A percentile compares a stretch with the other conserved stretches of the same genome.
Evolutionary conservation across 2,113 vertebrate species (phyloP).

Genomic region (Hippocampus barbouri): DNA sequence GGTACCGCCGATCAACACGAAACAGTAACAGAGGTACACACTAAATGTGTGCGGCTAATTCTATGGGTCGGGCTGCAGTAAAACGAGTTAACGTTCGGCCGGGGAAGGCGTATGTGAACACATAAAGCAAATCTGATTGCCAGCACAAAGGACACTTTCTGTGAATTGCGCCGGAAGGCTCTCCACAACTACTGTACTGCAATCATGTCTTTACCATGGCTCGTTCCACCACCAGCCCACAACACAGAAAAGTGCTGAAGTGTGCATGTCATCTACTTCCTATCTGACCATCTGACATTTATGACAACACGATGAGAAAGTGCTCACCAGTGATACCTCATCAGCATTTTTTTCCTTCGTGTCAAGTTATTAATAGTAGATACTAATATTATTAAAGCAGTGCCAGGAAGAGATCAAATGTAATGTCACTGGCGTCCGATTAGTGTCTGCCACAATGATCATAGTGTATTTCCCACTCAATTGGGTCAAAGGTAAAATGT

Average conservation of each 20-base stretch:
- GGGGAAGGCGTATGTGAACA: slow-evolving; percentile 3
- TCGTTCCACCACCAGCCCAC: slow-evolving; percentile 33
- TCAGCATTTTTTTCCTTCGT: neutral
- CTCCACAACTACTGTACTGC: slow-evolving; percentile 13
- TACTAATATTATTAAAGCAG: slow-evolving; percentile 1
- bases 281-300: slow-evolving; percentile 30
- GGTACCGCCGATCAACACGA: neutral
- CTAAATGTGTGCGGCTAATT: neutral
- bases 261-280: slow-evolving; percentile 1
- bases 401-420: neutral
- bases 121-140: slow-evolving; percentile 27
- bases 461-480: neutral
- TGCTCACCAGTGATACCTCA: neutral
- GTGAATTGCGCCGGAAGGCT: slow-evolving; percentile 9
- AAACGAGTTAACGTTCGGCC: slow-evolving; percentile 24
- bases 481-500: slow-evolving; percentile 4
- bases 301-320: slow-evolving; percentile 5
- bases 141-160: slow-evolving; percentile 27
- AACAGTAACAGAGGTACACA: neutral
- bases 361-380: neutral
- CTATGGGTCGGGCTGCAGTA: neutral
- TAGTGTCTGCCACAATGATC: neutral
- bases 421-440: slow-evolving; percentile 6
- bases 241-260: slow-evolving; percentile 46
- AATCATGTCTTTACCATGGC: slow-evolving; percentile 17